These are phyloP conservation scores for Belgica antarctica DNA, from an alignment of 2,888 invertebrate species.

Conservation along the genomic window DNA sequence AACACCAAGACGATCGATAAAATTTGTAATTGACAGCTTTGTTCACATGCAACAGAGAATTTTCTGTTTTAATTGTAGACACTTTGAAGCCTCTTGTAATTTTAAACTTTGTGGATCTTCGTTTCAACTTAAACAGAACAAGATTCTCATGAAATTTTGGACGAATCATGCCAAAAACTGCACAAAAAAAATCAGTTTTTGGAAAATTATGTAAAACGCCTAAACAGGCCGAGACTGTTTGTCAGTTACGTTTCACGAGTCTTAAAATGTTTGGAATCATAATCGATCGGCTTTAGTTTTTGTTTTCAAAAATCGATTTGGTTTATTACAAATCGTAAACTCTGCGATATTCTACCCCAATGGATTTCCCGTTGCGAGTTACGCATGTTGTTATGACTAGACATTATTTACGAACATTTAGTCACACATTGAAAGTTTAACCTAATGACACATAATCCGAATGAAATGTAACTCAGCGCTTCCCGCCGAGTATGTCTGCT, in stretches of 20 bases:
- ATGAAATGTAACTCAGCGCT: too few species aligned
- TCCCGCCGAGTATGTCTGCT: neutral
- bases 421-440: neutral
- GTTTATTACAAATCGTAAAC: neutral
- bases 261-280: too few species aligned
- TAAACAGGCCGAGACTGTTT: neutral
- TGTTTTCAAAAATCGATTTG: neutral
- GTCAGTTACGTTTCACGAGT: neutral
- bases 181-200: neutral
- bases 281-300: neutral
- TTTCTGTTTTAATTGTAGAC: neutral
- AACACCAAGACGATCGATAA: too few species aligned
- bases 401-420: neutral
- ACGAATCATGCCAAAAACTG: neutral
- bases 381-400: neutral
- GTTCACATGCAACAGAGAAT: slow-evolving; percentile 9
- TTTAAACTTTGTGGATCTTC: too few species aligned
- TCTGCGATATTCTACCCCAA: neutral
- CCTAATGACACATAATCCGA: neutral
- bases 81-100: too few species aligned
- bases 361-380: neutral
- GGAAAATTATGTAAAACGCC: slow-evolving; percentile 11
- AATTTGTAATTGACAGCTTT: slow-evolving; percentile 28
- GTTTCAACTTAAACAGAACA: too few species aligned
- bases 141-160: too few species aligned